Evolutionary conservation across 2,888 invertebrate genomes (phyloP).

Genomic region (Apotomis betuletana): DNA sequence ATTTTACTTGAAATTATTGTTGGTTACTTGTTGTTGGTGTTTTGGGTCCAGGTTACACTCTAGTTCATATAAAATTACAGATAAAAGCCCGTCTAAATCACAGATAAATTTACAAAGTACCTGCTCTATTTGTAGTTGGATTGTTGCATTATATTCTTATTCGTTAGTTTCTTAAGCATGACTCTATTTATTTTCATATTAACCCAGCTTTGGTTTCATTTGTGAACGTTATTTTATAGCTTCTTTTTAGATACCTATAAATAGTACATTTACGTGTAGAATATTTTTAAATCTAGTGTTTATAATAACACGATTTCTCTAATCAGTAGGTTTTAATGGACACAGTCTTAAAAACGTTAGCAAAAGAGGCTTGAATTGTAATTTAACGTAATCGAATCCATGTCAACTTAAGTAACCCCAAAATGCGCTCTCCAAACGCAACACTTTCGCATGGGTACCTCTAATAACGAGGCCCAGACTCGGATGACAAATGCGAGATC

Average conservation of each 20-base stretch:
- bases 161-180: constrained; percentile 74
- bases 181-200: constrained; percentile 54
- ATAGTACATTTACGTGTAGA: background rate
- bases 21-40: constrained; percentile 81
- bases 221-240: constrained; percentile 20
- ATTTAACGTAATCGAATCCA: background rate
- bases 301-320: too few species aligned
- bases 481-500: constrained; percentile 79
- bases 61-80: constrained; percentile 60
- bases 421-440: constrained; percentile 11
- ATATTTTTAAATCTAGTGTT: too few species aligned
- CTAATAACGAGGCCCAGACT: constrained; percentile 56
- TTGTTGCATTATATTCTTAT: constrained; percentile 71
- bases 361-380: background rate
- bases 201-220: constrained; percentile 25
- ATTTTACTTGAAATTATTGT: constrained; percentile 70
- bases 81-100: constrained; percentile 57
- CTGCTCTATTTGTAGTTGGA: constrained; percentile 58
- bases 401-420: constrained; percentile 10
- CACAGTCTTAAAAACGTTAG: background rate
- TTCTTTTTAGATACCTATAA: constrained; percentile 1
- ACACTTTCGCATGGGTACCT: constrained; percentile 52
- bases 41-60: constrained; percentile 83
- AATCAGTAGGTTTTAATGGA: background rate
- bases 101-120: constrained; percentile 81